Conservation (phyloP, 2,113 vertebrate species). For the Nothobranchius furzeri region DNA sequence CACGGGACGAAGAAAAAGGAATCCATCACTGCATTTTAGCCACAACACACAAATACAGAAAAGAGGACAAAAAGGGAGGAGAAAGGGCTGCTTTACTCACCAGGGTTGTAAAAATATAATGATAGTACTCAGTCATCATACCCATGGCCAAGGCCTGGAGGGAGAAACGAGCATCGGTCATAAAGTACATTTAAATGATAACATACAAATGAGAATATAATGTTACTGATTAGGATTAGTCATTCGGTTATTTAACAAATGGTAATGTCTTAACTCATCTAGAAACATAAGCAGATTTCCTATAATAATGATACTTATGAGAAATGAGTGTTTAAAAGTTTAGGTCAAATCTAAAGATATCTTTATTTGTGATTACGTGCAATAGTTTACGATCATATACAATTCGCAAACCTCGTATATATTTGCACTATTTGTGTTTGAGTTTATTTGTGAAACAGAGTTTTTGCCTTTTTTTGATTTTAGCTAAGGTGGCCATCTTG, state of each 20-base stretch:
- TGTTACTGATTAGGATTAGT: background rate
- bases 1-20: background rate
- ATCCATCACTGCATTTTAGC: conserved; percentile 12
- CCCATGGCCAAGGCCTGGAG: conserved; percentile 97
- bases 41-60: background rate
- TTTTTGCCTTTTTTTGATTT: too few relatives aligned
- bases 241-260: conserved; percentile 5
- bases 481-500: too few relatives aligned
- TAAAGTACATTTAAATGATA: conserved; percentile 22
- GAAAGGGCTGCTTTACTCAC: conserved; percentile 78
- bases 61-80: background rate
- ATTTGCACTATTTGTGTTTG: too few relatives aligned
- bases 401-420: too few relatives aligned
- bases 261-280: background rate
- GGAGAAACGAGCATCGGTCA: conserved; percentile 49
- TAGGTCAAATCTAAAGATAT: too few relatives aligned
- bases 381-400: too few relatives aligned
- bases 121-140: conserved; percentile 99
- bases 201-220: conserved; percentile 19
- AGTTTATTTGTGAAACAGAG: too few relatives aligned
- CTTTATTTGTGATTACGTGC: too few relatives aligned
- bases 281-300: background rate
- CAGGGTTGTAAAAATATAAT: conserved; percentile 98
- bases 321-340: too few relatives aligned
- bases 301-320: too few relatives aligned